Percentiles rank a stretch among this genome's conserved stretches.
phyloP scores from a whole-genome alignment of 2,113 vertebrate species.

The Microtus oregoni region DNA sequence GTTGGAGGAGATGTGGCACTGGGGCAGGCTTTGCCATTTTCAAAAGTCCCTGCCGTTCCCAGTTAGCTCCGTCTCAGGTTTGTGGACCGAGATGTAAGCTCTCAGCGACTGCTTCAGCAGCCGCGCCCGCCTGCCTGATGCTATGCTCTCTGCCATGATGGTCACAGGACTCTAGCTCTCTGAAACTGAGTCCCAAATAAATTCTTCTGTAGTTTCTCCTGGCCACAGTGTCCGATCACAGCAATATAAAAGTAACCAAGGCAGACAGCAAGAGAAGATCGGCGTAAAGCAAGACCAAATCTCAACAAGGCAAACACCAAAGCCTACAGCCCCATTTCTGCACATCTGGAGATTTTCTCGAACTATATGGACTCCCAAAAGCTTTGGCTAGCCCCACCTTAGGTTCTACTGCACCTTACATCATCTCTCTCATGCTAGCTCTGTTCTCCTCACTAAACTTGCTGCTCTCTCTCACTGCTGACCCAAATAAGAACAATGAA shows the following conservation, averaged over 20 bases:
- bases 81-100: neutral
- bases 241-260: neutral
- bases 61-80: neutral
- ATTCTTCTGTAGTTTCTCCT: neutral
- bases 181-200: neutral
- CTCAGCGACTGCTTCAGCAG: neutral
- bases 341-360: neutral
- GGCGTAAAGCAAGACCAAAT: neutral
- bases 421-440: neutral
- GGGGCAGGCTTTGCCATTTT: neutral
- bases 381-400: neutral
- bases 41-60: neutral
- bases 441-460: neutral
- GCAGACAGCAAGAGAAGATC: neutral
- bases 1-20: neutral
- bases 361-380: neutral
- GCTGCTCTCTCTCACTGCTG: neutral
- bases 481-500: neutral
- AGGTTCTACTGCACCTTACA: neutral
- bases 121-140: neutral
- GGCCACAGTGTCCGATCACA: neutral
- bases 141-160: neutral
- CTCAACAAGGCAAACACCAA: neutral
- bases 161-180: neutral
- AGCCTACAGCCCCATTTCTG: neutral